Percentiles rank a stretch among this genome's conserved stretches.
Evolutionary conservation across 2,113 vertebrate species (phyloP).

Genomic region (Parus major): DNA sequence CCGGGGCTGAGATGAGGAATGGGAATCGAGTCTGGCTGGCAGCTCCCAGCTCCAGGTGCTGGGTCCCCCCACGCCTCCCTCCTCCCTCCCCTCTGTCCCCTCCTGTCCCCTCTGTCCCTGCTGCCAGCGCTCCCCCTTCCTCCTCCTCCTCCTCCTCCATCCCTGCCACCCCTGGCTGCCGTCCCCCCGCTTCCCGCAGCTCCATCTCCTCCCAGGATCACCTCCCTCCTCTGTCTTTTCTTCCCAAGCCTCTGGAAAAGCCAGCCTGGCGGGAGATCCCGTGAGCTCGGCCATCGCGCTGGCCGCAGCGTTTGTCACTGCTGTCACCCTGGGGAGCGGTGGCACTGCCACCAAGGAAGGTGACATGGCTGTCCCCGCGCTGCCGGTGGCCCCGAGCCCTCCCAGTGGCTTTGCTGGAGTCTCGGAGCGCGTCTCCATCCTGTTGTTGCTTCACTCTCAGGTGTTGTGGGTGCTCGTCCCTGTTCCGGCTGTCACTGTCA

Average conservation of each 20-base stretch:
- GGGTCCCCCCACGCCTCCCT: background rate
- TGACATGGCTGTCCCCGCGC: rapidly evolving
- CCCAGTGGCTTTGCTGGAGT: background rate
- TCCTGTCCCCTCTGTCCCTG: background rate
- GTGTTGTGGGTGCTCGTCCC: background rate
- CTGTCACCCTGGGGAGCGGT: background rate
- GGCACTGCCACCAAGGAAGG: background rate
- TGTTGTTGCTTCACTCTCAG: background rate
- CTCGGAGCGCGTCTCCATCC: background rate
- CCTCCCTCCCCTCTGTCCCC: background rate
- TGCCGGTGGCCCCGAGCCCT: background rate
- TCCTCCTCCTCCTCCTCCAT: background rate
- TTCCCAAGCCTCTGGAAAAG: background rate
- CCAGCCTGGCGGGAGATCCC: background rate
- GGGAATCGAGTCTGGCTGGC: background rate
- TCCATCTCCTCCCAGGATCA: background rate
- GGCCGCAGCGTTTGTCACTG: rapidly evolving
- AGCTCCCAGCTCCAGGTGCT: background rate
- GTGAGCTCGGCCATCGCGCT: background rate
- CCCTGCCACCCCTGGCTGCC: background rate
- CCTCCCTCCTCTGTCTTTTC: background rate
- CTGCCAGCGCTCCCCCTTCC: background rate
- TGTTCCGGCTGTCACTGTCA: background rate
- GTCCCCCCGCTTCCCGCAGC: background rate
- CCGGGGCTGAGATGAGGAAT: background rate